Percentiles rank a stretch among this genome's conserved stretches.
phyloP scores from a whole-genome alignment of 2,797 vertebrate genomes.

The Pyrrhura leucotis region DNA sequence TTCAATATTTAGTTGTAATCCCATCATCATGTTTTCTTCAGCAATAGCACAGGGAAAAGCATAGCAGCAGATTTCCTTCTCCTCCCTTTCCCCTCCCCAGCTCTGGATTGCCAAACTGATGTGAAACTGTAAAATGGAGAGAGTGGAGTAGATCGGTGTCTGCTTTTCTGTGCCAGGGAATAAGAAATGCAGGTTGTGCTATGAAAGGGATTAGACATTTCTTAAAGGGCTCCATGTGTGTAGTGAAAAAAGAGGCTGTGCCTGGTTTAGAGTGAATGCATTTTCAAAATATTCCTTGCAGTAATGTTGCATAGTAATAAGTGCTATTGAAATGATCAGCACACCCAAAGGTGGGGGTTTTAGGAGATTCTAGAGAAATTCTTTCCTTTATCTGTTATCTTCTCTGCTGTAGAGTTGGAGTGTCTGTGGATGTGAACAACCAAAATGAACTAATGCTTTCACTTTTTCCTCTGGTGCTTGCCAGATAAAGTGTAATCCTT shows the following conservation, averaged over 20 bases:
- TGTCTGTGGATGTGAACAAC: conserved; percentile 63
- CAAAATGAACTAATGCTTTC: conserved; percentile 69
- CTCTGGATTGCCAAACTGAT: conserved; percentile 49
- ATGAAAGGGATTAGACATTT: neutral
- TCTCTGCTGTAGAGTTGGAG: conserved; percentile 27
- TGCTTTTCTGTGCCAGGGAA: conserved; percentile 11
- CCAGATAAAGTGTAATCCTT: conserved; percentile 75
- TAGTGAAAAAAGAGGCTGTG: neutral
- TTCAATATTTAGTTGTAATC: conserved; percentile 67
- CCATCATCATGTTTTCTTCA: conserved; percentile 46
- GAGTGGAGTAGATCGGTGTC: neutral
- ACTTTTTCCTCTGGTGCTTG: conserved; percentile 72
- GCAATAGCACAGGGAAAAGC: conserved; percentile 4
- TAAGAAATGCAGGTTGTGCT: conserved; percentile 44
- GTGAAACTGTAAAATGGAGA: conserved; percentile 52
- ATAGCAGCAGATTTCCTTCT: neutral
- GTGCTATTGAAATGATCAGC: neutral
- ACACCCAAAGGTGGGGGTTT: neutral
- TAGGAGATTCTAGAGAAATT: neutral
- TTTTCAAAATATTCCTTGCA: conserved; percentile 48
- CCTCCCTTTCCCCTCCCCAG: neutral
- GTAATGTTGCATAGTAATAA: neutral
- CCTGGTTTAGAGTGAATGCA: neutral
- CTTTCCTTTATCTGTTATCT: conserved; percentile 30
- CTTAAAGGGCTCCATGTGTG: neutral